Conservation (phyloP, 1,140 invertebrate genomes). For the Apis cerana region DNA sequence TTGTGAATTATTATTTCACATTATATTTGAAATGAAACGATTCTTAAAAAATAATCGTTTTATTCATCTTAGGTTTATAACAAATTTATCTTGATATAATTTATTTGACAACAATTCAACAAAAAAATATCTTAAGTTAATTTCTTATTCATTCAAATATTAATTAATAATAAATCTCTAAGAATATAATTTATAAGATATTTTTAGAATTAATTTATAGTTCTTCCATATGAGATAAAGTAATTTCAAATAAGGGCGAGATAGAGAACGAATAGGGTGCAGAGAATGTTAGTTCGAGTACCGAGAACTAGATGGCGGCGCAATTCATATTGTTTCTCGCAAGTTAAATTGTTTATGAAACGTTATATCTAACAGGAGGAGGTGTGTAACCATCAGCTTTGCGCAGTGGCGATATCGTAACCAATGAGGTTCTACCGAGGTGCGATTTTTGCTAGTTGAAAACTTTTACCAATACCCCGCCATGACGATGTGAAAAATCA, state of each 20-base stretch:
- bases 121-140: neutral
- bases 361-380: constrained; percentile 30
- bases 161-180: neutral
- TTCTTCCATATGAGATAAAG: neutral
- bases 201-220: neutral
- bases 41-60: neutral
- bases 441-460: constrained; percentile 95
- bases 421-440: constrained; percentile 92
- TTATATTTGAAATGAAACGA: neutral
- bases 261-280: too few relatives aligned
- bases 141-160: neutral
- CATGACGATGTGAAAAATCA: constrained; percentile 95
- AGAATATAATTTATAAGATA: neutral
- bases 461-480: constrained; percentile 97
- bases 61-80: neutral
- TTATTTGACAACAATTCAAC: neutral
- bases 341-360: neutral
- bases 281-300: neutral
- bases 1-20: neutral
- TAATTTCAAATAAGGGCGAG: neutral
- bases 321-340: constrained; percentile 10
- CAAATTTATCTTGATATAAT: too few relatives aligned
- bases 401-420: constrained; percentile 92
- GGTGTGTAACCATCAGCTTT: constrained; percentile 80
- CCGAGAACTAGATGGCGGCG: constrained; percentile 10